Evolutionary conservation across 2,797 vertebrate genomes (phyloP).

Genomic region (Bucorvus abyssinicus): DNA sequence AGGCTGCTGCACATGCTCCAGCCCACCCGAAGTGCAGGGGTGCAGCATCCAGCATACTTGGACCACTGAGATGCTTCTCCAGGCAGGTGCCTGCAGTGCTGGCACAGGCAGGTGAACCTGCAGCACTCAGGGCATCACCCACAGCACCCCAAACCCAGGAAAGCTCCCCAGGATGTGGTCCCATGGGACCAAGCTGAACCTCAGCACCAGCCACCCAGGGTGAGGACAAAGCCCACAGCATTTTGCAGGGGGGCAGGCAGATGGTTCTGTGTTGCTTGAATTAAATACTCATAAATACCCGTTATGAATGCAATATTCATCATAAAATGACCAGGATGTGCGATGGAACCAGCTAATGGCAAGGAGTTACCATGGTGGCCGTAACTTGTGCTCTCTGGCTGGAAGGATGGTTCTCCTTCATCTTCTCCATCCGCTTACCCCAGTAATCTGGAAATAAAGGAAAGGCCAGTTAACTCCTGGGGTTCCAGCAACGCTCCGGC

Average conservation of each 20-base stretch:
- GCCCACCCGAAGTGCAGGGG: not conserved
- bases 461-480: not conserved
- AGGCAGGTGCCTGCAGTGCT: not conserved
- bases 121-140: fast-evolving
- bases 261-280: not conserved
- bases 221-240: not conserved
- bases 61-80: not conserved
- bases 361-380: not conserved
- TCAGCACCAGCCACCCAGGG: not conserved
- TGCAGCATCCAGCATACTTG: not conserved
- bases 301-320: not conserved
- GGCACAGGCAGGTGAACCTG: not conserved
- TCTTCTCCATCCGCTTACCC: not conserved
- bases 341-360: not conserved
- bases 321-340: not conserved
- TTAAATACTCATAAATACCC: not conserved
- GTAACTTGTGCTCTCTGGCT: fast-evolving
- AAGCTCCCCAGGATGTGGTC: not conserved
- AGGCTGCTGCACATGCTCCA: not conserved
- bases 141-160: not conserved
- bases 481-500: fast-evolving
- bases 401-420: fast-evolving
- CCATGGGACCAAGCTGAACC: not conserved
- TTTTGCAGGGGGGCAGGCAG: not conserved
- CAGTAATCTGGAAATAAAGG: not conserved